Evolutionary conservation across 1,140 invertebrate species (phyloP).

Genomic region (Pectinophora gossypiella): DNA sequence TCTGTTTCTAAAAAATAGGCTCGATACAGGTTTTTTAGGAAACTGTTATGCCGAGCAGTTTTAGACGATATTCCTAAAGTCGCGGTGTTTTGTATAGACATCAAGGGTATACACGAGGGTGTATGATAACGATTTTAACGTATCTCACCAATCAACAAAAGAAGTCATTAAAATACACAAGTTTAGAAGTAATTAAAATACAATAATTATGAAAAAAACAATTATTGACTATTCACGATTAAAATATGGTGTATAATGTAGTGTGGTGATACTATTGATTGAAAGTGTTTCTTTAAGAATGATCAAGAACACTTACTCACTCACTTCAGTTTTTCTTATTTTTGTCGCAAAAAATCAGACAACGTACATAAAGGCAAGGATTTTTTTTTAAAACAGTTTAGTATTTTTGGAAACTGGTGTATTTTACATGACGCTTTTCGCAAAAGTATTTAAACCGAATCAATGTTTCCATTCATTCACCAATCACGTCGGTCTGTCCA

Average conservation of each 20-base stretch:
- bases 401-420: not conserved
- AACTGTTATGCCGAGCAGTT: not conserved
- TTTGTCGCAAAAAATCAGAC: too few relatives aligned
- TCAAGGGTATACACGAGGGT: constrained; percentile 7
- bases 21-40: not conserved
- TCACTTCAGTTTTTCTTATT: too few relatives aligned
- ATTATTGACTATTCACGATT: too few relatives aligned
- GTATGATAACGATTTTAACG: constrained; percentile 10
- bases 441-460: not conserved
- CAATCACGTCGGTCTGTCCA: not conserved
- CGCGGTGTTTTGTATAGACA: constrained; percentile 9
- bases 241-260: too few relatives aligned
- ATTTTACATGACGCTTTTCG: not conserved
- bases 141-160: not conserved
- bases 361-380: not conserved
- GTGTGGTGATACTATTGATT: too few relatives aligned
- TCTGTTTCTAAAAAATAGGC: too few relatives aligned
- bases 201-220: too few relatives aligned
- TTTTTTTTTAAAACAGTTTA: not conserved
- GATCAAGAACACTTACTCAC: too few relatives aligned
- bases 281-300: too few relatives aligned
- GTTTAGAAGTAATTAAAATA: not conserved
- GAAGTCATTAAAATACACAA: not conserved
- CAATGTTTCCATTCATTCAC: not conserved
- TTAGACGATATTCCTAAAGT: not conserved